These are phyloP conservation scores for Solen grandis DNA, from an alignment of 1,140 invertebrate species.

Conservation along the genomic window DNA sequence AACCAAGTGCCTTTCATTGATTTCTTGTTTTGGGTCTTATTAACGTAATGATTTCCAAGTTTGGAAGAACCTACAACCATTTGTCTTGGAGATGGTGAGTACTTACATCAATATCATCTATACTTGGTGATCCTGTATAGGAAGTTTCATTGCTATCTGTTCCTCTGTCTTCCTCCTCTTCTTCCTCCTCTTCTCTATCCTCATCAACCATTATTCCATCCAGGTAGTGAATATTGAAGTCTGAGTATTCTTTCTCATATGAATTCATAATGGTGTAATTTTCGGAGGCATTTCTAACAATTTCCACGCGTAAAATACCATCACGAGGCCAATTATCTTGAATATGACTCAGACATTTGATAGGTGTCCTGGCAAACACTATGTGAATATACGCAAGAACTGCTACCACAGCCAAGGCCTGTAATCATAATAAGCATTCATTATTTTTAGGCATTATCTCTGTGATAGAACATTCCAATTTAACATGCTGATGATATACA, in stretches of 20 bases:
- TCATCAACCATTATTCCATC: conserved; percentile 44
- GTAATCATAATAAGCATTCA: no score
- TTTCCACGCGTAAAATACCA: conserved; percentile 98
- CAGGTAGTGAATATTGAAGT: conserved; percentile 64
- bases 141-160: no score
- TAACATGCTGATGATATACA: no score
- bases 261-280: conserved; percentile 79
- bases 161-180: conserved; percentile 1
- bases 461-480: no score
- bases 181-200: conserved; percentile 18
- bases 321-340: conserved; percentile 95
- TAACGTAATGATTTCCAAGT: no score
- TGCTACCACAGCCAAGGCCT: conserved; percentile 94
- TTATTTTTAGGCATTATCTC: no score
- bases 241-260: conserved; percentile 79
- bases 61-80: no score
- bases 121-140: no score
- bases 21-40: no score
- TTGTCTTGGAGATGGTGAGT: no score
- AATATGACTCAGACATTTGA: conserved; percentile 95
- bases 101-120: no score
- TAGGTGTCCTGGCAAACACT: conserved; percentile 94
- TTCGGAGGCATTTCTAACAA: conserved; percentile 86
- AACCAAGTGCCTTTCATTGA: no score
- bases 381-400: conserved; percentile 97